These are phyloP conservation scores for Beroe forskalii DNA, from an alignment of 37 sponge, comb jelly and placozoan species.

Conservation along the genomic window DNA sequence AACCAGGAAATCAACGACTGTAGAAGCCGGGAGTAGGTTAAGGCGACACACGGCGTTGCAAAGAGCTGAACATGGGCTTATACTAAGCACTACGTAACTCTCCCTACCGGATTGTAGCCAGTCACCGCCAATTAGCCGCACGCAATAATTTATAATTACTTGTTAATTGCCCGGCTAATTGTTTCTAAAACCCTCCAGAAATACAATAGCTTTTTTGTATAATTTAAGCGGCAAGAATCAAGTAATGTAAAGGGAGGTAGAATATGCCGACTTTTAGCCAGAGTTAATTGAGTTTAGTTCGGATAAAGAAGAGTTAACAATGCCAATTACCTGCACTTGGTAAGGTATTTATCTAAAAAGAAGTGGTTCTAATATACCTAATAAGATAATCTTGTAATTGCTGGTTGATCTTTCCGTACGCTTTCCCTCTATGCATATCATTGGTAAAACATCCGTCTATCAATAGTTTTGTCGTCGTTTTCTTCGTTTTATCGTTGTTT, in stretches of 20 bases:
- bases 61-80: too few species aligned
- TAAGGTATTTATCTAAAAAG: background rate
- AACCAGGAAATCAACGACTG: too few species aligned
- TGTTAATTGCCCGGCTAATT: background rate
- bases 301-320: background rate
- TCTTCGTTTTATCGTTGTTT: background rate
- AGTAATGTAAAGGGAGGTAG: too few species aligned
- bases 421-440: background rate
- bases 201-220: background rate
- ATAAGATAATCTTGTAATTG: background rate
- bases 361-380: background rate
- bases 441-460: background rate
- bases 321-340: background rate
- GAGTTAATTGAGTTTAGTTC: background rate
- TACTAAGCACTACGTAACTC: too few species aligned
- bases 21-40: too few species aligned
- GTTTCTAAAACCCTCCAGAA: background rate
- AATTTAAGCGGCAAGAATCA: background rate
- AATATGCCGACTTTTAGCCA: background rate
- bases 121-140: background rate
- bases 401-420: background rate
- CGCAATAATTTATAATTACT: background rate
- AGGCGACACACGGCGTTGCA: too few species aligned
- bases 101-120: too few species aligned
- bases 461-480: slow-evolving; percentile 32